phyloP scores from a whole-genome alignment of 2,797 vertebrate genomes.

The Sarcoramphus papa region DNA sequence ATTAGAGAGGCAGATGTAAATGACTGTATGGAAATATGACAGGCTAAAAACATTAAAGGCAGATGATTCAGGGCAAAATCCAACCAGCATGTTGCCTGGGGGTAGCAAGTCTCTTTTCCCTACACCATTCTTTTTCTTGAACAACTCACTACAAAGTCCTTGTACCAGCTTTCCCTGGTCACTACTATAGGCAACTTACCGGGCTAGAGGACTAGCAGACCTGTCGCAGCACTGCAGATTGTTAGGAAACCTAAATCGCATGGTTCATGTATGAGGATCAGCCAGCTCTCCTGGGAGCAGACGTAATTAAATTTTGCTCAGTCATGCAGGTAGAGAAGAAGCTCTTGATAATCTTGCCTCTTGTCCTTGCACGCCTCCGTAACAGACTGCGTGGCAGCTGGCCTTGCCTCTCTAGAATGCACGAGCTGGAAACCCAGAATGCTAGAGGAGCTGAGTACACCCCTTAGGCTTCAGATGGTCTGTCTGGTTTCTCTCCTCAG shows the following conservation, averaged over 20 bases:
- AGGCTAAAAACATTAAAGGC: background rate
- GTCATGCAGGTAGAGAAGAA: background rate
- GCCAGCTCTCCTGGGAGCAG: background rate
- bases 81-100: background rate
- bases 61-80: background rate
- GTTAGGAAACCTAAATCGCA: background rate
- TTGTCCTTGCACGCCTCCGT: background rate
- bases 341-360: background rate
- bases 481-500: background rate
- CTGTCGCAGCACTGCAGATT: background rate
- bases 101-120: background rate
- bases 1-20: background rate
- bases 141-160: background rate
- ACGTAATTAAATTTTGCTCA: background rate
- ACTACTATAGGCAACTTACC: background rate
- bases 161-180: background rate
- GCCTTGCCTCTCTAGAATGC: background rate
- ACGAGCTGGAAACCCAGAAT: background rate
- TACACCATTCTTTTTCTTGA: background rate
- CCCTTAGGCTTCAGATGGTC: background rate
- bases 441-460: background rate
- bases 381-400: background rate
- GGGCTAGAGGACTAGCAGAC: background rate
- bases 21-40: background rate
- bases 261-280: background rate